Conservation (phyloP, 1,140 invertebrate genomes). For the Ectropis grisescens region DNA sequence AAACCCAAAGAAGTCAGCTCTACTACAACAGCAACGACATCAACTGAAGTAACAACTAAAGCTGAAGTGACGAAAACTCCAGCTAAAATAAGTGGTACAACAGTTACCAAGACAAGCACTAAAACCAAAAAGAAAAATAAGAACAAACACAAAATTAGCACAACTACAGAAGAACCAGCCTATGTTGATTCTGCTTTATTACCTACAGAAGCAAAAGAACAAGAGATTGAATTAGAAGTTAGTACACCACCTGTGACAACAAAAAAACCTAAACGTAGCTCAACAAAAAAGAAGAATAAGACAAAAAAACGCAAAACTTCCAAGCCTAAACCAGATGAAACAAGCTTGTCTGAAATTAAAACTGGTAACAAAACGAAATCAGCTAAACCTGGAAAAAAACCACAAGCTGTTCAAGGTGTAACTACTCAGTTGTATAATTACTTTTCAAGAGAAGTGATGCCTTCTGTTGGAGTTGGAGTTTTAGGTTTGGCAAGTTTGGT, state of each 20-base stretch:
- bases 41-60: conserved; percentile 31
- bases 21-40: conserved; percentile 16
- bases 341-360: conserved; percentile 62
- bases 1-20: conserved; percentile 18
- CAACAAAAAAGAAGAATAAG: conserved; percentile 64
- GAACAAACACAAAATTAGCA: conserved; percentile 38
- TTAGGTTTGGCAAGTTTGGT: conserved; percentile 79
- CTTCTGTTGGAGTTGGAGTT: conserved; percentile 81
- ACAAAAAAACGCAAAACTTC: conserved; percentile 56
- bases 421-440: conserved; percentile 84
- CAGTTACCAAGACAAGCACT: conserved; percentile 27
- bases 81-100: conserved; percentile 13
- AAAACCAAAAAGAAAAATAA: conserved; percentile 55
- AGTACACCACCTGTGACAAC: conserved; percentile 61
- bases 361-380: conserved; percentile 58
- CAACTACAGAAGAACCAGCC: conserved; percentile 24
- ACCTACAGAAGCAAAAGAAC: conserved; percentile 70
- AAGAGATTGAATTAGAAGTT: conserved; percentile 69
- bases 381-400: conserved; percentile 42
- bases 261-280: conserved; percentile 61
- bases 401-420: conserved; percentile 68
- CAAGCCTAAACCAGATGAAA: conserved; percentile 61
- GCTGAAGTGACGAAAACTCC: conserved; percentile 23
- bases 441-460: conserved; percentile 83
- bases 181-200: conserved; percentile 42